These are phyloP conservation scores for Cydia amplana DNA, from an alignment of 1,140 invertebrate species.

Conservation along the genomic window DNA sequence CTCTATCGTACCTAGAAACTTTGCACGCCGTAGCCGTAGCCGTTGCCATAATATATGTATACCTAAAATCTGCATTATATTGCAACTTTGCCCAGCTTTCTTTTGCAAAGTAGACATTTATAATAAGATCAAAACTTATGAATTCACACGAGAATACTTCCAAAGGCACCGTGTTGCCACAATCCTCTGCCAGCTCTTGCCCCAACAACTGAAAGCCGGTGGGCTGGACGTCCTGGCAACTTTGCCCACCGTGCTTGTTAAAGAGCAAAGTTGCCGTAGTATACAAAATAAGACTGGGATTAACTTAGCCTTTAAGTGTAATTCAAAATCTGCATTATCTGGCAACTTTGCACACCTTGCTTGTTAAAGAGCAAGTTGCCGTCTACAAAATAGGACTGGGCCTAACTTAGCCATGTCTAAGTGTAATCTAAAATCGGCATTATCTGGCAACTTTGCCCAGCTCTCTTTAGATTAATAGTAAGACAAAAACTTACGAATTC, in stretches of 20 bases:
- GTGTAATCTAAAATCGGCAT: not conserved
- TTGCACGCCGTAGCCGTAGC: no score
- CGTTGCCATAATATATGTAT: no score
- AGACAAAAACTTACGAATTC: not conserved
- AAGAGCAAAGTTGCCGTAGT: no score
- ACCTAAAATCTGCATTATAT: not conserved
- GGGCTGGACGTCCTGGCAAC: conserved; percentile 29
- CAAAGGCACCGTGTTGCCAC: not conserved
- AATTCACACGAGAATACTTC: not conserved
- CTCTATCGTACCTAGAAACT: no score
- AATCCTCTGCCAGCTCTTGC: not conserved
- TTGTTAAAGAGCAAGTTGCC: no score
- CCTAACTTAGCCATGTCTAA: no score
- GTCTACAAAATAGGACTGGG: no score
- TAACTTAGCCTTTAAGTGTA: no score
- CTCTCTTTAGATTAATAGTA: not conserved
- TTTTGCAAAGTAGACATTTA: not conserved
- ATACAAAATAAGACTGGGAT: no score
- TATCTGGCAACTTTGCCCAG: not conserved
- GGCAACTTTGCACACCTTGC: no score
- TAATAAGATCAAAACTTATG: not conserved
- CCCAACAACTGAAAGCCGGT: not conserved
- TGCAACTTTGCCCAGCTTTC: not conserved
- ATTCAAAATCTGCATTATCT: not conserved
- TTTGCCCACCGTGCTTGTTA: not conserved